These are phyloP conservation scores for Empis stercorea DNA, from an alignment of 2,888 invertebrate species.

Conservation along the genomic window DNA sequence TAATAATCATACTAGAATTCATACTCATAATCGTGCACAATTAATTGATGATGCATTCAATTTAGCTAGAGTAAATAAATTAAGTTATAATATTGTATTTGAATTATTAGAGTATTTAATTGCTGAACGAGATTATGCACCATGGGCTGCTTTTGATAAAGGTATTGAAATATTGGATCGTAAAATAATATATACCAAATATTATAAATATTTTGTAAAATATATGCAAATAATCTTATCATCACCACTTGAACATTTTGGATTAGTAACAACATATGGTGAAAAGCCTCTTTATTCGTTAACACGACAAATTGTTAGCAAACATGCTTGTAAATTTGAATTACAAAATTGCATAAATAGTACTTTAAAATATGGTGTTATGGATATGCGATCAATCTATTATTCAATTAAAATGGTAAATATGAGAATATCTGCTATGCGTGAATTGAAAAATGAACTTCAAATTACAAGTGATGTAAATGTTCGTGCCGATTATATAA, in stretches of 20 bases:
- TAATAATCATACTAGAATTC: constrained; percentile 47
- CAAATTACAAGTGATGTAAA: not conserved
- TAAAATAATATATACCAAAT: not conserved
- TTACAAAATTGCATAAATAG: not conserved
- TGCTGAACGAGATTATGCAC: constrained; percentile 38
- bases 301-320: not conserved
- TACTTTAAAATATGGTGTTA: not conserved
- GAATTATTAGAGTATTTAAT: constrained; percentile 39
- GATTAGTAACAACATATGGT: too few relatives aligned
- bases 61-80: constrained; percentile 42
- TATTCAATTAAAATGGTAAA: not conserved
- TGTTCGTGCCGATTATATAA: not conserved
- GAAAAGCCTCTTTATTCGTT: not conserved
- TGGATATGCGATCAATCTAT: not conserved
- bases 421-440: not conserved
- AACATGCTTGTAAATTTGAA: not conserved
- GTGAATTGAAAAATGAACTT: not conserved
- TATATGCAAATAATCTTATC: not conserved
- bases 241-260: not conserved
- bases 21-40: constrained; percentile 63
- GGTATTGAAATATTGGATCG: not conserved
- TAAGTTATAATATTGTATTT: constrained; percentile 37
- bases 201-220: not conserved
- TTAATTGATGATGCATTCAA: constrained; percentile 64
- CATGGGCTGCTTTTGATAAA: not conserved